phyloP scores from a whole-genome alignment of 2,888 invertebrate species.

The Xanthorhoe spadicearia region DNA sequence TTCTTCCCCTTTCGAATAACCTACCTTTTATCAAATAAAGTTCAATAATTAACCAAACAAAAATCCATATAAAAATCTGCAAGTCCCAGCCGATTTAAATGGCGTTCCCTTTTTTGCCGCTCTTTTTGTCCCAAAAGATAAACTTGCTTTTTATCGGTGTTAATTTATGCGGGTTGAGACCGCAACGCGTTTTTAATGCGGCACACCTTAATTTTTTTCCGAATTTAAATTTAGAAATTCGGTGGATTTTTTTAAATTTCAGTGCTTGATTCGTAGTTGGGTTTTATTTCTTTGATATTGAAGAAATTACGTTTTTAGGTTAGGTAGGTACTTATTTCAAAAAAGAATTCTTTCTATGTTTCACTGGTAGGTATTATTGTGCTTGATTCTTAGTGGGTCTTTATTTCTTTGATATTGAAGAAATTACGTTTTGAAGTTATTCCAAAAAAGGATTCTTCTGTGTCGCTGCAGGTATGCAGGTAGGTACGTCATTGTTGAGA shows the following conservation, averaged over 20 bases:
- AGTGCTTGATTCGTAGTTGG: not conserved
- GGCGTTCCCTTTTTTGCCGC: conserved; percentile 9
- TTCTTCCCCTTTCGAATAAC: too few species aligned
- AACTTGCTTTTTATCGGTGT: conserved; percentile 26
- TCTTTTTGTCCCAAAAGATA: conserved; percentile 23
- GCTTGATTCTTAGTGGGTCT: not conserved
- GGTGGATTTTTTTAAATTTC: not conserved
- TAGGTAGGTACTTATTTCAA: not conserved
- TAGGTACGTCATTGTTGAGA: too few species aligned
- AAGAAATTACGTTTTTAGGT: not conserved
- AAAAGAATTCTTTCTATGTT: too few species aligned
- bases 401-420: not conserved
- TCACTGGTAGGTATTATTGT: too few species aligned
- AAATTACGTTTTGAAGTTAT: not conserved
- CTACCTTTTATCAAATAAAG: not conserved
- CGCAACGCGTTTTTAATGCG: conserved; percentile 24
- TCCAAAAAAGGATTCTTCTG: too few species aligned
- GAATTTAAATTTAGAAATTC: conserved; percentile 13
- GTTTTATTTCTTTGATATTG: not conserved
- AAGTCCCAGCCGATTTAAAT: conserved; percentile 1
- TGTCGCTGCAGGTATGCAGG: too few species aligned
- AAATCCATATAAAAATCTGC: conserved; percentile 3
- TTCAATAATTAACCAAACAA: not conserved
- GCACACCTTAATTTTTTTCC: conserved; percentile 18
- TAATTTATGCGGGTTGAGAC: conserved; percentile 32